Conservation (phyloP, 2,797 vertebrate genomes). For the Thalassophryne amazonica region DNA sequence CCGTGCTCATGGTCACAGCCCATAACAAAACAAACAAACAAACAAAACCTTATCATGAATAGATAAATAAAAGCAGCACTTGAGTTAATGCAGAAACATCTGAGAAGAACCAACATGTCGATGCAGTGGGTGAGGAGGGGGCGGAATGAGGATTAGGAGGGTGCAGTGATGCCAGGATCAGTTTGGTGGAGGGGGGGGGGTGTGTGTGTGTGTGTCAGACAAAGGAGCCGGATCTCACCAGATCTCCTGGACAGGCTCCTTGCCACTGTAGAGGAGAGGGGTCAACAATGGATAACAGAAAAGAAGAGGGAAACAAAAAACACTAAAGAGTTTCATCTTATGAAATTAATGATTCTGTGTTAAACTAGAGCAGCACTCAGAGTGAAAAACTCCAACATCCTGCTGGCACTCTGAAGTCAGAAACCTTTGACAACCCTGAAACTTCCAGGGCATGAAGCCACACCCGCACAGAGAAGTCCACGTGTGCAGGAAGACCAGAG, state of each 20-base stretch:
- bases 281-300: constrained; percentile 83
- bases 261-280: constrained; percentile 93
- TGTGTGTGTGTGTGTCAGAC: constrained; percentile 2
- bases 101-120: constrained; percentile 20
- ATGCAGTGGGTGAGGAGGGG: constrained; percentile 19
- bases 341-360: no score
- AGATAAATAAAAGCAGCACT: no score
- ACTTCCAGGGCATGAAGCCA: no score
- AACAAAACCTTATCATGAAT: constrained; percentile 15
- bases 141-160: constrained; percentile 1
- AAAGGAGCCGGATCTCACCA: constrained; percentile 91
- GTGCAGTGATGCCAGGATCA: constrained; percentile 34
- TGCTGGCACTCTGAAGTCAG: no score
- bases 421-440: no score
- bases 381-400: no score
- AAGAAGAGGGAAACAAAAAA: constrained; percentile 34
- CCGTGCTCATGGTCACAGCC: constrained; percentile 19
- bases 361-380: no score
- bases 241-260: constrained; percentile 89
- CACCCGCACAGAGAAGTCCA: no score
- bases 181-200: background rate
- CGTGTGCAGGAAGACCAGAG: no score
- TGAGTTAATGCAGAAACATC: constrained; percentile 2
- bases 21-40: background rate
- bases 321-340: no score